phyloP scores from a whole-genome alignment of 2,888 invertebrate genomes.

The Watsonalla binaria region DNA sequence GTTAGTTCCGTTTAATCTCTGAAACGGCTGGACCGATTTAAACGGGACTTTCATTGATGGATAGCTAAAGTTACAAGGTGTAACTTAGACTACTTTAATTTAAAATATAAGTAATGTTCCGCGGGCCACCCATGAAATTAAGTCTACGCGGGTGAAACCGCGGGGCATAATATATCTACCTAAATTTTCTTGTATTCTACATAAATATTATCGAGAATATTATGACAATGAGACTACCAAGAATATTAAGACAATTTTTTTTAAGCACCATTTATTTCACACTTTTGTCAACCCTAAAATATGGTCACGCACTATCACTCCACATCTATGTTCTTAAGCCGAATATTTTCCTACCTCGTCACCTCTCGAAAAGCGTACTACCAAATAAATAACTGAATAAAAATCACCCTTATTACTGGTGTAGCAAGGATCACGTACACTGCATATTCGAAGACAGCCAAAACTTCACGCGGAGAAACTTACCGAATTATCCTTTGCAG shows the following conservation, averaged over 20 bases:
- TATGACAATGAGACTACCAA: not conserved
- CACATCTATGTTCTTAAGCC: conserved; percentile 61
- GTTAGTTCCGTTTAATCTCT: too few relatives aligned
- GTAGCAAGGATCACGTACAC: not conserved
- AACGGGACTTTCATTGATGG: too few relatives aligned
- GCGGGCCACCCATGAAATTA: too few relatives aligned
- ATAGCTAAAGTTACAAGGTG: too few relatives aligned
- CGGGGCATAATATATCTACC: too few relatives aligned
- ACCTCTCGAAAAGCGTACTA: conserved; percentile 43
- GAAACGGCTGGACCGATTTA: too few relatives aligned
- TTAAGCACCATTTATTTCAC: not conserved
- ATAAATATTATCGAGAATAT: too few relatives aligned
- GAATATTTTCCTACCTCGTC: conserved; percentile 75
- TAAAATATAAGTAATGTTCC: too few relatives aligned
- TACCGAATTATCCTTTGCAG: conserved; percentile 16
- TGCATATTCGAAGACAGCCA: conserved; percentile 2
- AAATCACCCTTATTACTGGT: conserved; percentile 22
- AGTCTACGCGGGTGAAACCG: too few relatives aligned
- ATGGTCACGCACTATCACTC: conserved; percentile 66
- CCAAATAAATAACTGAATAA: conserved; percentile 14
- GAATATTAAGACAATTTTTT: not conserved
- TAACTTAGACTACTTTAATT: too few relatives aligned
- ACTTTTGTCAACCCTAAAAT: conserved; percentile 45
- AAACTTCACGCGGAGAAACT: conserved; percentile 22
- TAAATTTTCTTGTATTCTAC: too few relatives aligned